phyloP scores from a whole-genome alignment of 92 coral and sea anemone species.

The Bergia puertoricense region DNA sequence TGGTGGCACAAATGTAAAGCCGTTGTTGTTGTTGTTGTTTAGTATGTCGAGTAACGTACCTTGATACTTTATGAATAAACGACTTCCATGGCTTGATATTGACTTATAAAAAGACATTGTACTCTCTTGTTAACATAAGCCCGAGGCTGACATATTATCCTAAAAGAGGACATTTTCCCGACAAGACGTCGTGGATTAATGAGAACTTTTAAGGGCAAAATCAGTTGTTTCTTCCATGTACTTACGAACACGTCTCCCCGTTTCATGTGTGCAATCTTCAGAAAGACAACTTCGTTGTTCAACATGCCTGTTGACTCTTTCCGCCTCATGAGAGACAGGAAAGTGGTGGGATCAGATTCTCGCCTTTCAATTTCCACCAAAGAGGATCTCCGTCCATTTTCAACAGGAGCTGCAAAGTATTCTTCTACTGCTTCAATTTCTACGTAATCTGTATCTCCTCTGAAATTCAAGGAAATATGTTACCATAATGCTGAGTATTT shows the following conservation, averaged over 20 bases:
- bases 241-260: constrained; percentile 95
- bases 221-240: not conserved
- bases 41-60: no score
- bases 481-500: not conserved
- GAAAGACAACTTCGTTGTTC: constrained; percentile 77
- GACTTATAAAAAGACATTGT: no score
- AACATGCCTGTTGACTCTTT: constrained; percentile 67
- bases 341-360: constrained; percentile 51
- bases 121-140: no score
- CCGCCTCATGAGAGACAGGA: constrained; percentile 68
- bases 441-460: constrained; percentile 64
- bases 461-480: not conserved
- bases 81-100: no score
- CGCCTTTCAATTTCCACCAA: constrained; percentile 48
- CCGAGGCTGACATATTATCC: no score
- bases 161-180: no score
- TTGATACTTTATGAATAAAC: no score
- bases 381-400: constrained; percentile 23
- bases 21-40: no score
- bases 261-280: constrained; percentile 82
- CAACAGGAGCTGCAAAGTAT: not conserved
- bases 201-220: not conserved
- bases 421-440: constrained; percentile 55
- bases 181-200: no score
- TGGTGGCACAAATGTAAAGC: no score